phyloP scores from a whole-genome alignment of 2,888 invertebrate genomes.

The Flexamia atlantica region DNA sequence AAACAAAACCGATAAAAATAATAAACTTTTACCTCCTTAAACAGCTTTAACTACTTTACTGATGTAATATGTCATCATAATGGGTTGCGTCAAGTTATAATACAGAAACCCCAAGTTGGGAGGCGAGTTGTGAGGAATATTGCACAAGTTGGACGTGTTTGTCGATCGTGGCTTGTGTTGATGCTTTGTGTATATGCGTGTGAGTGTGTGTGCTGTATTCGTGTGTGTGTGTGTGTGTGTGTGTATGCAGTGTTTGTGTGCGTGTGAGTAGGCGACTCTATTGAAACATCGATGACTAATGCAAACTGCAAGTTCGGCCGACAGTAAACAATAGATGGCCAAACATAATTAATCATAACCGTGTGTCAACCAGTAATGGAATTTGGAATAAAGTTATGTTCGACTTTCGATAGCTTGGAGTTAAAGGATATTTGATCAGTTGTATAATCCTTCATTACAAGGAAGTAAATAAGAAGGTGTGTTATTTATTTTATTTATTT shows the following conservation, averaged over 20 bases:
- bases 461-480: too few relatives aligned
- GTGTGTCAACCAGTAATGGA: constrained; percentile 21
- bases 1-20: too few relatives aligned
- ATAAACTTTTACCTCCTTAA: too few relatives aligned
- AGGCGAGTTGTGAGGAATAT: neutral
- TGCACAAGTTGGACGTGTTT: constrained; percentile 17
- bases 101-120: neutral
- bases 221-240: too few relatives aligned
- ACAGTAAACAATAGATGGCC: constrained; percentile 30
- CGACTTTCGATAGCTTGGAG: neutral
- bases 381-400: constrained; percentile 29
- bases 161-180: constrained; percentile 7
- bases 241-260: too few relatives aligned
- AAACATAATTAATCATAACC: constrained; percentile 40
- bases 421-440: too few relatives aligned
- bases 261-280: constrained; percentile 2
- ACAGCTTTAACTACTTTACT: too few relatives aligned
- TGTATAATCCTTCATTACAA: too few relatives aligned
- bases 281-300: constrained; percentile 41
- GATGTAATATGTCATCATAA: constrained; percentile 9
- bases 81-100: neutral
- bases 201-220: too few relatives aligned
- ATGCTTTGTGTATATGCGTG: too few relatives aligned
- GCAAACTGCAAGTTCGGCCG: constrained; percentile 5
- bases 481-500: too few relatives aligned